Conservation (phyloP, 2,113 vertebrate genomes). For the Spizaetus ornatus region DNA sequence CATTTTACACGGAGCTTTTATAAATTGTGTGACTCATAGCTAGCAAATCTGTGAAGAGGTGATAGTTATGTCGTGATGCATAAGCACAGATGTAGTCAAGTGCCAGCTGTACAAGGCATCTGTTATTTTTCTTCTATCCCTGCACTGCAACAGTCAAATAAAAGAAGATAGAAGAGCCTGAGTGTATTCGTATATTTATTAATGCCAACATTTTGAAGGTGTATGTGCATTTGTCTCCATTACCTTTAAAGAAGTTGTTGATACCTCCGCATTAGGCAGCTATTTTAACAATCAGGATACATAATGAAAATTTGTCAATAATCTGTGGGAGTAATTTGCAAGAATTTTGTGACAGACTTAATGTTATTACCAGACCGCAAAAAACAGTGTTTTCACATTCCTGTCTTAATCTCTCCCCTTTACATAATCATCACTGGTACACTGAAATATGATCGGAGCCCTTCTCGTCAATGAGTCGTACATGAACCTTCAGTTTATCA, state of each 20-base stretch:
- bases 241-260: neutral
- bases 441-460: neutral
- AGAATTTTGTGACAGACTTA: neutral
- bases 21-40: neutral
- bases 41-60: neutral
- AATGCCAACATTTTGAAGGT: neutral
- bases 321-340: neutral
- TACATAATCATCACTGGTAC: neutral
- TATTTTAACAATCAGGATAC: neutral
- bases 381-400: neutral
- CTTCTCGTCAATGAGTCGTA: neutral
- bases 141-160: neutral
- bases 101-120: constrained; percentile 12
- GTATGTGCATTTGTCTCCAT: neutral
- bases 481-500: neutral
- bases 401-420: neutral
- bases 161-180: neutral
- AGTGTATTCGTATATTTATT: neutral
- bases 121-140: neutral
- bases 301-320: neutral
- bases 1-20: neutral
- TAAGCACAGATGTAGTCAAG: constrained; percentile 18
- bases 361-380: neutral
- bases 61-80: neutral
- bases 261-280: neutral